These are phyloP conservation scores for Drosophila multiciliata DNA, from an alignment of 2,888 invertebrate genomes.

Conservation along the genomic window DNA sequence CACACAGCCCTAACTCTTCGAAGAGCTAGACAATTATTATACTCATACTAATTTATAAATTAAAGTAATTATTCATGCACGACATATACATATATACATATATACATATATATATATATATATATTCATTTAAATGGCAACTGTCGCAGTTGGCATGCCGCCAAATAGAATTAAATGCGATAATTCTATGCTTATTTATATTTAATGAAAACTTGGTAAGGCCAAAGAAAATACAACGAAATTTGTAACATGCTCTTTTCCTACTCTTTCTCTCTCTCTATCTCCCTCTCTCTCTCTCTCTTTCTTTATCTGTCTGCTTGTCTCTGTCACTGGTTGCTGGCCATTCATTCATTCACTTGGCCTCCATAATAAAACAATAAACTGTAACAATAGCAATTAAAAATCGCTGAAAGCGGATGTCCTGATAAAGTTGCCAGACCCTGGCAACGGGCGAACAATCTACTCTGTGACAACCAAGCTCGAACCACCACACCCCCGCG, in stretches of 20 bases:
- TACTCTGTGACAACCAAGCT: neutral
- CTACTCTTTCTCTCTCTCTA: neutral
- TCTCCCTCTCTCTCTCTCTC: neutral
- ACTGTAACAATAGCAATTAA: constrained; percentile 79
- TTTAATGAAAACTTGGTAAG: constrained; percentile 39
- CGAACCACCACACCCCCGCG: neutral
- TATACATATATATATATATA: constrained; percentile 6
- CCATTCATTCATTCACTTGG: constrained; percentile 71
- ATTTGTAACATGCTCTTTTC: constrained; percentile 36
- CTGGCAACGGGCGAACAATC: constrained; percentile 26
- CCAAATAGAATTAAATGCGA: constrained; percentile 49
- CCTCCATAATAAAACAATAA: constrained; percentile 78
- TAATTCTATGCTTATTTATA: constrained; percentile 72
- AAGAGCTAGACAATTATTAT: constrained; percentile 46
- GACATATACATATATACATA: constrained; percentile 8
- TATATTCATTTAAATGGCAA: constrained; percentile 8
- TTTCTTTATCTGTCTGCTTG: neutral
- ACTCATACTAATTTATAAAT: neutral
- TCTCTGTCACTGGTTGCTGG: constrained; percentile 39
- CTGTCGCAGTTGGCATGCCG: constrained; percentile 17
- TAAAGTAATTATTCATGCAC: neutral
- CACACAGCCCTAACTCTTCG: constrained; percentile 7
- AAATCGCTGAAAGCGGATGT: constrained; percentile 81
- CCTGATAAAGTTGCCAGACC: constrained; percentile 76
- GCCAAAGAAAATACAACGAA: constrained; percentile 53